A percentile compares a stretch with the other conserved stretches of the same genome.
phyloP scores from a whole-genome alignment of 2,888 invertebrate species.

The Tipula helvola region DNA sequence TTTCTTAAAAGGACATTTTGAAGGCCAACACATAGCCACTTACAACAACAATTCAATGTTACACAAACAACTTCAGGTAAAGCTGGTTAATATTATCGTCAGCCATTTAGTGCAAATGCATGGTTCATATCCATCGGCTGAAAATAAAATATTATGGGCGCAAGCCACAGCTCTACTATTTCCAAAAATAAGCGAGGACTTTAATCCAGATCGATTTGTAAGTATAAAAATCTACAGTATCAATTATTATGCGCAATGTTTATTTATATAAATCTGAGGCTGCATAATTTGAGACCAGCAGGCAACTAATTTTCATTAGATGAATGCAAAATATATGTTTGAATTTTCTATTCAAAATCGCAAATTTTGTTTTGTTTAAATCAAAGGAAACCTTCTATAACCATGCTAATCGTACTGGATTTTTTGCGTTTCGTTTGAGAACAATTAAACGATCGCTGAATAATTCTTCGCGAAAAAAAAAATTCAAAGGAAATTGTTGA shows the following conservation, averaged over 20 bases:
- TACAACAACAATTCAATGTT: too few relatives aligned
- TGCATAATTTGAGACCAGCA: too few relatives aligned
- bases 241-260: too few relatives aligned
- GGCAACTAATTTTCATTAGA: too few relatives aligned
- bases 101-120: background rate
- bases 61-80: too few relatives aligned
- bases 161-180: background rate
- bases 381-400: background rate
- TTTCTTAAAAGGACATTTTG: too few relatives aligned
- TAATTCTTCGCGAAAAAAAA: background rate
- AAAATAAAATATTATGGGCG: background rate
- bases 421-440: background rate
- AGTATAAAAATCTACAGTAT: too few relatives aligned
- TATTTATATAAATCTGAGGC: too few relatives aligned
- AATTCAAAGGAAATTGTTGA: background rate
- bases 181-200: background rate
- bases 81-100: background rate
- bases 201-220: background rate
- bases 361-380: too few relatives aligned
- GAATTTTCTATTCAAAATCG: too few relatives aligned
- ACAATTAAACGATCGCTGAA: background rate
- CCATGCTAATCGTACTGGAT: background rate
- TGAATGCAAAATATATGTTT: too few relatives aligned
- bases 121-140: background rate
- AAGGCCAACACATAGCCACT: too few relatives aligned